Evolutionary conservation across 2,797 vertebrate species (phyloP).

Genomic region (Pipistrellus pygmaeus): DNA sequence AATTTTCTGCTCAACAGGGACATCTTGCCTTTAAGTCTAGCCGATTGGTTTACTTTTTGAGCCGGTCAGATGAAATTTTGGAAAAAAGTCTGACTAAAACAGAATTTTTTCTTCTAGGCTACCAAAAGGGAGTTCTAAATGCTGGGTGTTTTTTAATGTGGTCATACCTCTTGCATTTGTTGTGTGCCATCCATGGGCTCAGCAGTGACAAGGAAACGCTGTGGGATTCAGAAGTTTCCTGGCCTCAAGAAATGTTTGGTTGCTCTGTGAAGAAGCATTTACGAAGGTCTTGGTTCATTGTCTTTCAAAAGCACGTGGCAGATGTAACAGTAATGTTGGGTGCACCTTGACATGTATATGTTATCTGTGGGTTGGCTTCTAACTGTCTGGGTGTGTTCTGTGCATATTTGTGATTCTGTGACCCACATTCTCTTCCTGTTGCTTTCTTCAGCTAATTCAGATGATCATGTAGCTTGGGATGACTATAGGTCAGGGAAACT

Average conservation of each 20-base stretch:
- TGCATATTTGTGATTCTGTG: background rate
- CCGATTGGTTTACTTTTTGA: slow-evolving; percentile 22
- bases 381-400: background rate
- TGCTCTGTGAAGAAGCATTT: background rate
- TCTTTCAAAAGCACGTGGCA: background rate
- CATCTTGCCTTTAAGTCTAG: background rate
- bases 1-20: background rate
- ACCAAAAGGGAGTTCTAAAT: background rate
- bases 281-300: background rate
- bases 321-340: background rate
- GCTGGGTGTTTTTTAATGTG: background rate
- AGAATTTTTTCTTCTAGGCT: background rate
- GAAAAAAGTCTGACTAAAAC: background rate
- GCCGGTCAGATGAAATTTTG: slow-evolving; percentile 43
- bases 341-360: background rate
- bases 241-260: background rate
- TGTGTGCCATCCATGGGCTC: background rate
- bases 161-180: background rate
- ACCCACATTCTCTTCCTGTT: background rate
- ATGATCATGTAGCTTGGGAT: background rate
- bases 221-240: background rate
- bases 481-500: background rate
- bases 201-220: background rate
- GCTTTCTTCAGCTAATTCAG: background rate
- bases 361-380: background rate